Evolutionary conservation across 2,797 vertebrate genomes (phyloP), one percentile per base, ranked within the genome.

Genomic region (Austrolebias charrua): DNA sequence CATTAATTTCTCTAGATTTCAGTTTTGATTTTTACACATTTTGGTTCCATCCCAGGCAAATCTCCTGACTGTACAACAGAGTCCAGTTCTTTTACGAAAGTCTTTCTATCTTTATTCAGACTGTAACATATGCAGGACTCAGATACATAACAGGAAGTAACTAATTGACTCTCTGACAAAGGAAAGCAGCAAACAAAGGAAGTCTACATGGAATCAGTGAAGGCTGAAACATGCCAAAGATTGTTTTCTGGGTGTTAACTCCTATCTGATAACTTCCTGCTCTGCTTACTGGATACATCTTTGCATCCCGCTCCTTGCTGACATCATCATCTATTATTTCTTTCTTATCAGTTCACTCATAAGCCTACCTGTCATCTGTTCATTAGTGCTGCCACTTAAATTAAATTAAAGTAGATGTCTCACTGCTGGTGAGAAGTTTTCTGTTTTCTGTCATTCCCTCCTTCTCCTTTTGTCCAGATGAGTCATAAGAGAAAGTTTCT

Each of bases 91-190:
- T 33, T 33, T 6, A 33, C 4, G 31, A 33, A 6, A 33, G 9
- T 33, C 31, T 33, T 11, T 12, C 4, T 14, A 42, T 42, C 40
- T 14, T 4, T 42, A 9, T 46, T 46, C 44, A n/a, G 24, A 10
- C 13, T 44, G 19, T 40, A 60, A 48, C 24, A 2, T 10, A 35
- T 69, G 53, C 43, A 68, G 65, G 71, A 81, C 62, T n/a, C 55
- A 77, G 67, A 78, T 75, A 74, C 55, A 20, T 64, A 73, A 67
- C 69, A 78, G 78, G 78, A 85, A 71, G 54, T 20, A 46, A 38
- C 13, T 16, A 28, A 10, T 4, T 35, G 1, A 15, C n/a, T 9
- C 1, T 48, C 9, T 47, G n/a, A 47, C 13, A 10, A 35, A 33
- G 18, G n/a, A 33, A 4, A 33, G 0, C 28, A 14, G 47, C 55